phyloP scores from a whole-genome alignment of 1,140 invertebrate species.

The Atta texana region DNA sequence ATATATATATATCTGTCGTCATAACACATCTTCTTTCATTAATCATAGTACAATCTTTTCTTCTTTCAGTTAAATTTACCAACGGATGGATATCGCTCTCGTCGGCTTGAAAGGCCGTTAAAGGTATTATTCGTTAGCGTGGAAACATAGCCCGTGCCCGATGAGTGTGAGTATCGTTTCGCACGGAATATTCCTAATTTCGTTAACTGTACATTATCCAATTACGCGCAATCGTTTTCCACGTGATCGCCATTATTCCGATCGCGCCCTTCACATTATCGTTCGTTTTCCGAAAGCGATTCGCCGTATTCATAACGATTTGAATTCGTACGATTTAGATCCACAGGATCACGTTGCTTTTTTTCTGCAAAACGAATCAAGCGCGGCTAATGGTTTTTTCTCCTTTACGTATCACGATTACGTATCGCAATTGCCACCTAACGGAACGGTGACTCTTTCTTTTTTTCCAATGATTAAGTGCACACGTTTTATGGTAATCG shows the following conservation, averaged over 20 bases:
- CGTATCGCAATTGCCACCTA: not conserved
- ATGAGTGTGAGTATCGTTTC: constrained; percentile 80
- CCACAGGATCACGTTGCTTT: not conserved
- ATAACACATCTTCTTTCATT: not conserved
- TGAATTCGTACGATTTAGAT: not conserved
- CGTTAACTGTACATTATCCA: constrained; percentile 31
- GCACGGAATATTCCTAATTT: constrained; percentile 32
- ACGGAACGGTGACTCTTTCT: not conserved
- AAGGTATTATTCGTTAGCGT: constrained; percentile 66
- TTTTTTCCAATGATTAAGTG: constrained; percentile 17
- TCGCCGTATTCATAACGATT: not conserved
- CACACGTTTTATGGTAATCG: constrained; percentile 1
- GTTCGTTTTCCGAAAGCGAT: not conserved
- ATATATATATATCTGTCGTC: too few relatives aligned
- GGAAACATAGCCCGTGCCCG: constrained; percentile 77
- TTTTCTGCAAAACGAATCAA: not conserved
- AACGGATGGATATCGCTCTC: constrained; percentile 70
- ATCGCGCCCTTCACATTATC: constrained; percentile 1
- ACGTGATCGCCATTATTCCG: constrained; percentile 23
- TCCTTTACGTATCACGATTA: not conserved
- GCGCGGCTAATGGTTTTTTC: not conserved
- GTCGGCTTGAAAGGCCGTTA: constrained; percentile 67
- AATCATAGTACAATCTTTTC: constrained; percentile 42
- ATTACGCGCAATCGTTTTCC: constrained; percentile 42
- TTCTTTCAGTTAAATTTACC: constrained; percentile 57